Conservation (phyloP, 1,140 invertebrate genomes). For the Bombus superbus region DNA sequence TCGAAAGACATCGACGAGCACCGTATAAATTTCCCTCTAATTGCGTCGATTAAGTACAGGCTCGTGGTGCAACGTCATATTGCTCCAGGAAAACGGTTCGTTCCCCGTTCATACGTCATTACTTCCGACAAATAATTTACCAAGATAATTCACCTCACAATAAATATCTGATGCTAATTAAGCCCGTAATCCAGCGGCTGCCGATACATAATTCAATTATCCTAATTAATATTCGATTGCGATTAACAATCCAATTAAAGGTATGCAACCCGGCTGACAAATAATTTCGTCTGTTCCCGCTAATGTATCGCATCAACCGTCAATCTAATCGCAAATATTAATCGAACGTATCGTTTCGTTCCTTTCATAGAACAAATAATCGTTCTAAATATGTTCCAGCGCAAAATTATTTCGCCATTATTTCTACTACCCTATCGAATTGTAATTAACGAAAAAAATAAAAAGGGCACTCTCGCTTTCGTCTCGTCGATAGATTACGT, state of each 20-base stretch:
- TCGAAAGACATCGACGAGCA: not conserved
- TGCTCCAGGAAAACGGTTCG: not conserved
- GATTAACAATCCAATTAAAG: constrained; percentile 55
- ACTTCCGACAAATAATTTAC: constrained; percentile 48
- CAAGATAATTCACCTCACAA: constrained; percentile 47
- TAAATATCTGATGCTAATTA: constrained; percentile 51
- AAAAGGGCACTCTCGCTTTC: not conserved
- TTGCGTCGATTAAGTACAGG: constrained; percentile 10
- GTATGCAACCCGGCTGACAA: constrained; percentile 12
- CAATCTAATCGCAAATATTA: constrained; percentile 3
- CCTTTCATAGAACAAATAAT: not conserved
- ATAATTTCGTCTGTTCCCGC: constrained; percentile 35
- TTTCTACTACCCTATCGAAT: too few species aligned
- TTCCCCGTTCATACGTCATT: constrained; percentile 41
- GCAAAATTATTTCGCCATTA: too few species aligned
- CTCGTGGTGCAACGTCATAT: constrained; percentile 1
- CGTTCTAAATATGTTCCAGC: not conserved
- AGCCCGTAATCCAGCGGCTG: constrained; percentile 35
- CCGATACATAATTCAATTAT: constrained; percentile 49
- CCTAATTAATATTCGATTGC: constrained; percentile 51
- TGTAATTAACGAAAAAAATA: not conserved
- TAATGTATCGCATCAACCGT: constrained; percentile 10
- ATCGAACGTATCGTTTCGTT: not conserved
- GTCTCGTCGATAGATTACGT: too few species aligned
- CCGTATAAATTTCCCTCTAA: constrained; percentile 16